These are phyloP conservation scores for Himalopsyche kuldschensis DNA, from an alignment of 2,888 invertebrate genomes.

Conservation along the genomic window DNA sequence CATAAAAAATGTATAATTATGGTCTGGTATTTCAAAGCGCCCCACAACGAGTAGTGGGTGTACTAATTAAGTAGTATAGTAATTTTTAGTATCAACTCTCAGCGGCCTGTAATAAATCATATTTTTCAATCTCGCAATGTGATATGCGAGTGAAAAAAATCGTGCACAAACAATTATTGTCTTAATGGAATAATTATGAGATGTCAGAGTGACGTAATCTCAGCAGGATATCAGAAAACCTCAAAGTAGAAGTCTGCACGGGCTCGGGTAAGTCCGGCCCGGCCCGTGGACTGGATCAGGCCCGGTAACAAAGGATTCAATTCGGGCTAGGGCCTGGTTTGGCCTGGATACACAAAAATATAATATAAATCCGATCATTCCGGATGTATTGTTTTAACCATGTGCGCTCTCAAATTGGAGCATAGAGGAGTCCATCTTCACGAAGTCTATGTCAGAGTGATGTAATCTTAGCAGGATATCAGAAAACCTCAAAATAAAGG, in stretches of 20 bases:
- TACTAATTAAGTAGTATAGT: neutral
- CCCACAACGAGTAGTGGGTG: neutral
- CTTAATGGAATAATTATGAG: neutral
- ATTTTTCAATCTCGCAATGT: neutral
- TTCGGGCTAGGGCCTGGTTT: too few relatives aligned
- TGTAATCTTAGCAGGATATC: too few relatives aligned
- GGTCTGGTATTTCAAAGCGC: neutral
- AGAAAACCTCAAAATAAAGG: too few relatives aligned
- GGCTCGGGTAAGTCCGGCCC: too few relatives aligned
- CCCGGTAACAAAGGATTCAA: too few relatives aligned
- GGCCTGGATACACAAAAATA: too few relatives aligned
- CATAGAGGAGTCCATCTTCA: too few relatives aligned
- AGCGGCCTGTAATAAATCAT: neutral
- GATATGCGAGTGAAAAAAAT: neutral
- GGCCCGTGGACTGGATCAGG: too few relatives aligned
- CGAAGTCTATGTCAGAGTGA: too few relatives aligned
- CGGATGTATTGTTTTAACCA: too few relatives aligned
- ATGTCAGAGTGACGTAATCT: neutral
- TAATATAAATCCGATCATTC: too few relatives aligned
- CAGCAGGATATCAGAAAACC: neutral
- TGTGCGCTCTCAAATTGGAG: too few relatives aligned
- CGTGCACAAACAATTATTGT: neutral
- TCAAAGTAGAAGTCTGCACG: neutral
- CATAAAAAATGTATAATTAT: neutral
- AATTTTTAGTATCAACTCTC: neutral